These are phyloP conservation scores for Nesidiocoris tenuis DNA, from an alignment of 2,888 invertebrate species.

Conservation along the genomic window DNA sequence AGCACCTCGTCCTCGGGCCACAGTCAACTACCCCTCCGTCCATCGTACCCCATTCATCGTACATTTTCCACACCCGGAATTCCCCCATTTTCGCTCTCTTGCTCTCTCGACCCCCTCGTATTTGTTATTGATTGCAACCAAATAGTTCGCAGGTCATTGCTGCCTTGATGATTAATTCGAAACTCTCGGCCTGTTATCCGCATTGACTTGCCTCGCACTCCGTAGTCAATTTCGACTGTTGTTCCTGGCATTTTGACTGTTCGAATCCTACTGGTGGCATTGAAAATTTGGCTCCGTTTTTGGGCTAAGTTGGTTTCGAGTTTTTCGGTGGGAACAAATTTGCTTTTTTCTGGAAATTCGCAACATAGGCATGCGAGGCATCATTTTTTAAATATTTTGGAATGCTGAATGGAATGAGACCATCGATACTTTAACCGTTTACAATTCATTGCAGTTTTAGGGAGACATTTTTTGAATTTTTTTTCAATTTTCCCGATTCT, in stretches of 20 bases:
- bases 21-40: conserved; percentile 24
- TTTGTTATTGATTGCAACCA: conserved; percentile 42
- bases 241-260: no score
- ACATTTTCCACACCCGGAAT: background rate
- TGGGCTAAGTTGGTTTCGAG: no score
- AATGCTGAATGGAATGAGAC: no score
- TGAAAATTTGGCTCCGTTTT: background rate
- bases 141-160: conserved; percentile 42
- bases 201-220: background rate
- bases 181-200: conserved; percentile 10
- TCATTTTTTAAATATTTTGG: no score
- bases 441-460: no score
- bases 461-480: no score
- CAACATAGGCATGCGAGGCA: no score
- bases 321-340: no score
- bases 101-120: conserved; percentile 2
- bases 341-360: no score
- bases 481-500: no score
- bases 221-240: background rate
- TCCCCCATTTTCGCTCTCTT: background rate
- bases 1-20: conserved; percentile 25
- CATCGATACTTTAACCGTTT: no score
- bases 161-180: conserved; percentile 37
- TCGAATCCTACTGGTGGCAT: background rate
- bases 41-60: background rate